phyloP scores from a whole-genome alignment of 2,113 vertebrate genomes.

The Paracyprichromis sp. region DNA sequence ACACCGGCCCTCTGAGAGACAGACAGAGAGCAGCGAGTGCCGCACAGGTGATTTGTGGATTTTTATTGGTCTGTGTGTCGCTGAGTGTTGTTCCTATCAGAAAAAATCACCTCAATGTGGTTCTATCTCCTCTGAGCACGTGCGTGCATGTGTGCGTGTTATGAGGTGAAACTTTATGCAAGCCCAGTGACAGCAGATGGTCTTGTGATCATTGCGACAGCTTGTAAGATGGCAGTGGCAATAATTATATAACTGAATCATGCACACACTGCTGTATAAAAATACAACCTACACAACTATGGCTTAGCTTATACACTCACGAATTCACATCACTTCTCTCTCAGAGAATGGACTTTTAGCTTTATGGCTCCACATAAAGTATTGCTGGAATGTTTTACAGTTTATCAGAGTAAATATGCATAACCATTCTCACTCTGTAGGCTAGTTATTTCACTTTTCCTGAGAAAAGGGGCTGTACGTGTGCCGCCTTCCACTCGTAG shows the following conservation, averaged over 20 bases:
- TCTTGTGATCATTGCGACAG: conserved; percentile 21
- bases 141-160: background rate
- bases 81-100: background rate
- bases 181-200: conserved; percentile 36
- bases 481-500: background rate
- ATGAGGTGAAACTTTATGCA: conserved; percentile 10
- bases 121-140: background rate
- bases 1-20: conserved; percentile 55
- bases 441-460: conserved; percentile 35
- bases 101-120: background rate
- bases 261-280: conserved; percentile 33
- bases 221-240: conserved; percentile 41
- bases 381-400: conserved; percentile 51
- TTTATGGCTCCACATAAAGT: conserved; percentile 32
- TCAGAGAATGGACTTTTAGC: conserved; percentile 8
- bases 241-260: conserved; percentile 31
- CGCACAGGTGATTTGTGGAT: background rate
- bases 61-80: background rate
- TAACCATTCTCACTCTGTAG: background rate
- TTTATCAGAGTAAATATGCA: background rate
- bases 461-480: conserved; percentile 45
- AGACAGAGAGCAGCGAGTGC: conserved; percentile 23
- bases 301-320: conserved; percentile 40
- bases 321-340: conserved; percentile 11
- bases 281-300: conserved; percentile 34